Conservation (phyloP, 2,113 vertebrate genomes). For the Chrysochloris asiatica region DNA sequence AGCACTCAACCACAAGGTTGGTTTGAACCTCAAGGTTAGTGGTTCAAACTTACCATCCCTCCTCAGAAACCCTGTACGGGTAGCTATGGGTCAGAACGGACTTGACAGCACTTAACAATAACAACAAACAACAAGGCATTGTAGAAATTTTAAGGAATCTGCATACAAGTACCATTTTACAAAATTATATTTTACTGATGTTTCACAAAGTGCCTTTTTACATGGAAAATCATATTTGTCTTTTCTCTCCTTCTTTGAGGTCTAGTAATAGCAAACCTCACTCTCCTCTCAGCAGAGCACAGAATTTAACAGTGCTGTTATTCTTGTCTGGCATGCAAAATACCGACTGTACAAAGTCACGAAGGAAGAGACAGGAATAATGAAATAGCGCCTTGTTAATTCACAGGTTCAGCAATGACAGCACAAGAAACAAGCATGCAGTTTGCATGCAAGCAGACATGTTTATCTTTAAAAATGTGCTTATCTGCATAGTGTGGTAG, state of each 20-base stretch:
- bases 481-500: neutral
- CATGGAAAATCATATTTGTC: neutral
- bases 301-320: neutral
- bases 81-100: too few species aligned
- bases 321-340: neutral
- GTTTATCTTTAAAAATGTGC: constrained; percentile 15
- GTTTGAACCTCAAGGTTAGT: too few species aligned
- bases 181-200: neutral
- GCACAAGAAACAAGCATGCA: constrained; percentile 44
- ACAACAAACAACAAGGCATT: too few species aligned
- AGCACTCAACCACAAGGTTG: too few species aligned
- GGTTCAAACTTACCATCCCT: too few species aligned
- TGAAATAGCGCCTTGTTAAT: neutral
- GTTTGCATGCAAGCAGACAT: constrained; percentile 16
- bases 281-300: constrained; percentile 50
- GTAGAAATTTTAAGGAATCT: neutral
- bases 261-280: neutral
- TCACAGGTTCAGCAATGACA: constrained; percentile 5
- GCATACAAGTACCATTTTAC: neutral
- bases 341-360: neutral
- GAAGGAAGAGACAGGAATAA: neutral
- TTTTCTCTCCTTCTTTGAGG: neutral
- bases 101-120: too few species aligned
- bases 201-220: neutral
- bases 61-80: too few species aligned